Base-by-base conservation (phyloP, 2,113 vertebrate genomes). In the Crocuta crocuta region DNA sequence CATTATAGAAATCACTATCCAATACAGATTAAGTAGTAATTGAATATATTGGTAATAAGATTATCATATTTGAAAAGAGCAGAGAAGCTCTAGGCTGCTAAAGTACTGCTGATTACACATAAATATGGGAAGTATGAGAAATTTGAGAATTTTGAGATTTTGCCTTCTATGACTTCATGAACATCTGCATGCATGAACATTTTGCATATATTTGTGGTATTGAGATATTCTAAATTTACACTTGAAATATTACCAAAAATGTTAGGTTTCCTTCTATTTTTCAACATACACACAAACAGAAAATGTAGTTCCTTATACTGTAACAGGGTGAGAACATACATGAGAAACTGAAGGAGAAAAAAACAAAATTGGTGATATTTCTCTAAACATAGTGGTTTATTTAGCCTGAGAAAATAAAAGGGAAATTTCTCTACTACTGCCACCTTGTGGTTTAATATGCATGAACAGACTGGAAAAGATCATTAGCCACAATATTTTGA, bases 361-460 rank as follows among this genome's bases (percentile, higher is more conserved):
- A 19, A 81, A 19, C 2, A 61, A 17, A 9, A 10, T 78, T 68
- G 16, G 26, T 35, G 21, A 35, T 24, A 80, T 96, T 85, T 94
- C 11, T 74, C 23, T 33, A 86, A 88, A 91, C 21, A 55, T 3
- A 1, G 10, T 50, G 2, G 6, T 65, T 81, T 96, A 48, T 53
- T 31, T 9, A 90, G 48, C 35, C 21, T 63, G 17, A n/a, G 33
- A 87, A 71, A 96, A 95, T 79, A 55, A 93, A 68, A 13, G 50
- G 33, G 45, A 93, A 80, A 23, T 94, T 95, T 97, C 78, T 93
- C 71, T 85, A 39, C 39, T 95, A 74, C 96, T 95, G 94, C 98
- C 97, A 97, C 39, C 96, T 97, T 55, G 96, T 97, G 97, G 91
- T n/a, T 48, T 66, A 63, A 39, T 76, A 50, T n/a, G 12, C 26